A percentile compares a stretch with the other conserved stretches of the same genome.
Conservation (phyloP, 2,888 invertebrate species). For the Oxyteleia sp. region DNA sequence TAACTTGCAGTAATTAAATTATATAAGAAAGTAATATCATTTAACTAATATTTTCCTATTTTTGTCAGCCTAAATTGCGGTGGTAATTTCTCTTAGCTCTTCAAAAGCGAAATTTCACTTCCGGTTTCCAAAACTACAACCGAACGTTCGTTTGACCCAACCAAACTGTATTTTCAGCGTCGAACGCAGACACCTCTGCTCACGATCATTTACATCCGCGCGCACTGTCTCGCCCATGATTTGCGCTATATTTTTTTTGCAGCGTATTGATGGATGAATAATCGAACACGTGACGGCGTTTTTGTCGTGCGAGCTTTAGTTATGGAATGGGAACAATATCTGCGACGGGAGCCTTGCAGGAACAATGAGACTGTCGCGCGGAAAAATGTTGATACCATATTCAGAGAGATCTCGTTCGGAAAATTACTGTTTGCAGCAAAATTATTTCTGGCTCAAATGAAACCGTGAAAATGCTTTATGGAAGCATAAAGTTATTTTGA, state of each 20-base stretch:
- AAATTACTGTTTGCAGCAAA: constrained; percentile 34
- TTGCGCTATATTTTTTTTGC: constrained; percentile 31
- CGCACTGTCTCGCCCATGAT: constrained; percentile 16
- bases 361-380: constrained; percentile 42
- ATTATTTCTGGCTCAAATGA: constrained; percentile 20
- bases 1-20: too few relatives aligned
- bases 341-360: constrained; percentile 41
- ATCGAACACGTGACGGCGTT: constrained; percentile 51
- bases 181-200: constrained; percentile 12
- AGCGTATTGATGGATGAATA: constrained; percentile 56
- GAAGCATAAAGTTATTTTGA: constrained; percentile 11
- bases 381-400: constrained; percentile 47
- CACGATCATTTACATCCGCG: constrained; percentile 26
- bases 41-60: too few relatives aligned
- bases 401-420: constrained; percentile 41
- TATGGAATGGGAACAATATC: constrained; percentile 59
- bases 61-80: too few relatives aligned
- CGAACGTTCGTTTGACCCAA: constrained; percentile 3
- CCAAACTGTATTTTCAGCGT: constrained; percentile 4
- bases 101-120: too few relatives aligned
- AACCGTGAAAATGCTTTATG: constrained; percentile 14
- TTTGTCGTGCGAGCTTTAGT: constrained; percentile 50
- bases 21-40: too few relatives aligned
- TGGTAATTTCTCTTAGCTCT: too few relatives aligned
- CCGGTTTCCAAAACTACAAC: neutral